Evolutionary conservation across 53 echinoderm and acorn worm species (phyloP), one percentile per base, ranked within the genome.

Genomic region (Echinometra lucunter): DNA sequence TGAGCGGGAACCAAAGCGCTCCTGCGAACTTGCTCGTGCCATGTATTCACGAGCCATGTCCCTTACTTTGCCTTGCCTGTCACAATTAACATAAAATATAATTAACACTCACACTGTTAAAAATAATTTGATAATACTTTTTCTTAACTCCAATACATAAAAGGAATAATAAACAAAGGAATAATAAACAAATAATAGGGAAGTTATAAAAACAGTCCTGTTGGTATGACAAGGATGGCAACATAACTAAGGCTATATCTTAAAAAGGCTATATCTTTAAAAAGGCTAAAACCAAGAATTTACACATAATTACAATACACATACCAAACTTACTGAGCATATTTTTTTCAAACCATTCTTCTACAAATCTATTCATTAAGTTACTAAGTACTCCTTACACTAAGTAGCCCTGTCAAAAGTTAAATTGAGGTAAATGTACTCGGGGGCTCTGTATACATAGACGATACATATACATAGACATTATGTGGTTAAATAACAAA

Each of bases 1-100:
- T 16, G 93, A 93, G 30, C 93, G 78, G 7, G 93, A 93, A 37
- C 49, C 81, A 4, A 53, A 53, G 53, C 53, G 53, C 53, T 53
- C 53, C 53, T 53, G 53, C 1, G 93, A 93, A 4, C 12, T 21
- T 16, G 94, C 94, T 45, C 85, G 40, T 57, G 58, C 60, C 94
- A 94, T 94, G 94, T 94, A 94, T 45, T 82, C 94, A 38, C 94
- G 82, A 12, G 94, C 94, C 85, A 94, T 57, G 16, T 94, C 94
- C n/a, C 67, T 57, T 15, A 94, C 94, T 45, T 58, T 94, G 1
- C 85, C 85, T 45, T 44, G 82, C 23, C 94, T 94, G 85, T 66
- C 42, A 40, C 38, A 78, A 78, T 78, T 21, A 78, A 78, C 42
- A 42, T 40, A 40, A 78, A 40, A 78, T 6, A 78, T 42, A 75